A percentile compares a stretch with the other conserved stretches of the same genome.
phyloP scores from a whole-genome alignment of 2,797 vertebrate genomes.

The Apogon talboti region DNA sequence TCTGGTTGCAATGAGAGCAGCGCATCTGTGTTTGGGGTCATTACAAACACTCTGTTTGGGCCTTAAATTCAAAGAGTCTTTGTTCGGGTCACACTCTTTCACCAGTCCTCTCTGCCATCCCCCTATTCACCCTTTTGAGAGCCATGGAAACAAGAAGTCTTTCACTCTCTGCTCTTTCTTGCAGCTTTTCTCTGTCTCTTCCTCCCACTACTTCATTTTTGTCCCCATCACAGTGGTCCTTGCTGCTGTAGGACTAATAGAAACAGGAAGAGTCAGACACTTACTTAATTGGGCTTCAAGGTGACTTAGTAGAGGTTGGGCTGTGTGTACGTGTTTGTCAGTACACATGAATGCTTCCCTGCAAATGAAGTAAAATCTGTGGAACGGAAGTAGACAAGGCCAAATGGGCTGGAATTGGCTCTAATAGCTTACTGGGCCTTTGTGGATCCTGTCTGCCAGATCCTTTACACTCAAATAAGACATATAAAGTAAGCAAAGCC shows the following conservation, averaged over 20 bases:
- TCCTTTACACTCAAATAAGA: conserved; percentile 56
- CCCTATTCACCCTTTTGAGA: conserved; percentile 72
- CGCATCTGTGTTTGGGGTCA: conserved; percentile 76
- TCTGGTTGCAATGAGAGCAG: conserved; percentile 53
- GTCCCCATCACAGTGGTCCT: conserved; percentile 47
- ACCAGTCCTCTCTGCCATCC: conserved; percentile 63
- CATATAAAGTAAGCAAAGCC: conserved; percentile 52
- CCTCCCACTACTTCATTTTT: conserved; percentile 50
- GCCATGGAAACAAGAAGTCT: conserved; percentile 77
- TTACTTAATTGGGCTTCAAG: conserved; percentile 78
- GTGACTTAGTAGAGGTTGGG: conserved; percentile 62
- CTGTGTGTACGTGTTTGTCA: conserved; percentile 32
- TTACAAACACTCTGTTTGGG: conserved; percentile 74
- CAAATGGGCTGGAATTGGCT: conserved; percentile 77
- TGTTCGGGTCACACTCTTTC: conserved; percentile 78
- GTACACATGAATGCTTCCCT: conserved; percentile 57
- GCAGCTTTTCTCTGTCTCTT: conserved; percentile 53
- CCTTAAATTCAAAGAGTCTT: conserved; percentile 76
- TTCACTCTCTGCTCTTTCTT: conserved; percentile 65
- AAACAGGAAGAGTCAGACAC: conserved; percentile 67
- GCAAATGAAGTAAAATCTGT: conserved; percentile 75
- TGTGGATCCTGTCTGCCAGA: conserved; percentile 61
- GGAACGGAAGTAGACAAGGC: conserved; percentile 70
- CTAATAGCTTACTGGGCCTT: conserved; percentile 67
- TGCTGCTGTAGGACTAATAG: conserved; percentile 58